Conservation (phyloP, 2,888 invertebrate species). For the Conchocele bisecta region DNA sequence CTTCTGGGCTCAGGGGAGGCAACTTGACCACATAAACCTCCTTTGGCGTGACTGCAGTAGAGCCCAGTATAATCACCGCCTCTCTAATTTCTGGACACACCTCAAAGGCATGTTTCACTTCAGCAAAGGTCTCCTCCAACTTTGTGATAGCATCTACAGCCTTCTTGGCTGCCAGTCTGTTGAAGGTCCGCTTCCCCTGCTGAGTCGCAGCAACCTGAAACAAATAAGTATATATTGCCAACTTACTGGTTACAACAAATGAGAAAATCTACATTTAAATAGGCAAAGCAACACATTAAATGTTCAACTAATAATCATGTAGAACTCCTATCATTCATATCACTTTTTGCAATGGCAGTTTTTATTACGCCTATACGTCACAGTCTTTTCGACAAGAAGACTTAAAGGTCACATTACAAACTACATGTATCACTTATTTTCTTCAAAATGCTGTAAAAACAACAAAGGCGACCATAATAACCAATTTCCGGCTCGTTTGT, state of each 20-base stretch:
- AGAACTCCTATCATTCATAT: not conserved
- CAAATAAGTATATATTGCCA: not conserved
- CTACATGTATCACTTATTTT: too few species aligned
- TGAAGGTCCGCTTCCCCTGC: conserved; percentile 5
- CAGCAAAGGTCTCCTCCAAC: conserved; percentile 57
- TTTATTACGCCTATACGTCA: too few species aligned
- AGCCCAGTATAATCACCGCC: conserved; percentile 64
- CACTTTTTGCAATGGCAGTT: not conserved
- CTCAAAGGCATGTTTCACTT: conserved; percentile 64
- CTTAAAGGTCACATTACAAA: too few species aligned
- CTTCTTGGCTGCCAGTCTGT: conserved; percentile 50
- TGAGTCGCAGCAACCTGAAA: conserved; percentile 14
- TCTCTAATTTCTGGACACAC: conserved; percentile 67
- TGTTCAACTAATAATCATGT: not conserved
- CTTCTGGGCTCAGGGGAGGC: conserved; percentile 60
- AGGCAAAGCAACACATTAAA: not conserved
- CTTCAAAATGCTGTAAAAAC: too few species aligned
- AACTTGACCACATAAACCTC: conserved; percentile 65
- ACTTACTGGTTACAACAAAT: not conserved
- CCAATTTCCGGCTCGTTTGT: too few species aligned
- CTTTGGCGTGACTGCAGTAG: conserved; percentile 71
- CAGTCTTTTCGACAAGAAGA: too few species aligned
- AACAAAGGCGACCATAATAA: too few species aligned
- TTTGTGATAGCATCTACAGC: conserved; percentile 51
- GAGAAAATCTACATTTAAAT: not conserved